Percentiles rank a stretch among this genome's conserved stretches.
These are phyloP conservation scores for Epinotia ramella DNA, from an alignment of 2,888 invertebrate species.

Conservation along the genomic window DNA sequence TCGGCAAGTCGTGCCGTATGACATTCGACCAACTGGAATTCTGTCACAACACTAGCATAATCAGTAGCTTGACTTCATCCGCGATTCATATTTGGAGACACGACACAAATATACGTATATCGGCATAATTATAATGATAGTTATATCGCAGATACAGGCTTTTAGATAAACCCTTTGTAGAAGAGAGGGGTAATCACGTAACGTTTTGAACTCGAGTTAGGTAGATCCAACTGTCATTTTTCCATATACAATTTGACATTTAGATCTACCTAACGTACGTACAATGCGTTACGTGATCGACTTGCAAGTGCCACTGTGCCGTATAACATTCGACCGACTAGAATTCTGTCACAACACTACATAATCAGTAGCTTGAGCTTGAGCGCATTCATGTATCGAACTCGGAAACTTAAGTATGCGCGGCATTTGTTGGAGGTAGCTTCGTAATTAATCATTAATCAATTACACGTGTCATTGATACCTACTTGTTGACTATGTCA, in stretches of 20 bases:
- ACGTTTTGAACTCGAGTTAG: too few species aligned
- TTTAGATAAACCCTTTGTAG: background rate
- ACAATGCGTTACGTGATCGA: too few species aligned
- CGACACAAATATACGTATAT: background rate
- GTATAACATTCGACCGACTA: conserved; percentile 59
- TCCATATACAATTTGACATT: too few species aligned
- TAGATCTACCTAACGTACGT: too few species aligned
- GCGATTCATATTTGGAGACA: background rate
- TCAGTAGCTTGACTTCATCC: conserved; percentile 19
- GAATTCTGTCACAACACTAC: conserved; percentile 57
- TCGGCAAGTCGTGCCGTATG: conserved; percentile 47
- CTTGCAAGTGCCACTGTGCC: conserved; percentile 39
- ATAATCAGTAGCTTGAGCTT: conserved; percentile 16
- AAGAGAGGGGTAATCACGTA: too few species aligned
- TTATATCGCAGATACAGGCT: too few species aligned
- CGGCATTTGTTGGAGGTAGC: background rate
- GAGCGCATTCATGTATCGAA: conserved; percentile 7
- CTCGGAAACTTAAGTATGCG: background rate
- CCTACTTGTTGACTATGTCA: too few species aligned
- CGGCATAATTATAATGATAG: background rate
- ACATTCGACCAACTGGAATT: conserved; percentile 64
- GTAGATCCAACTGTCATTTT: too few species aligned
- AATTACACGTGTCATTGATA: too few species aligned
- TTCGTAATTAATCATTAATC: background rate
- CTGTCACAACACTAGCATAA: conserved; percentile 49